phyloP scores from a whole-genome alignment of 2,888 invertebrate species.

The Lycocerus yunnanus region DNA sequence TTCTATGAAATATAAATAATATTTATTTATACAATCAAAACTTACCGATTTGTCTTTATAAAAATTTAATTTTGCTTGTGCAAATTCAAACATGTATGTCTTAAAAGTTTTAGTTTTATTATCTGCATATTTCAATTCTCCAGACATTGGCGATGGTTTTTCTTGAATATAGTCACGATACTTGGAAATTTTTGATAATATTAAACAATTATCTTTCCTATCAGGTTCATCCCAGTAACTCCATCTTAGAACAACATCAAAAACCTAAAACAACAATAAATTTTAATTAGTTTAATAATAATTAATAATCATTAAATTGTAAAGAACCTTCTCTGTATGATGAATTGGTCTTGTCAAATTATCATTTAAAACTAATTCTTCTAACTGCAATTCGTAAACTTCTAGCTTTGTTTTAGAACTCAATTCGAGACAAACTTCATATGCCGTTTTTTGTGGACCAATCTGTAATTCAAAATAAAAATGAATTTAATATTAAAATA shows the following conservation, averaged over 20 bases:
- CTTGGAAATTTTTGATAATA: constrained; percentile 58
- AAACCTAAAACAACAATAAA: constrained; percentile 49
- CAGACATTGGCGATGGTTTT: constrained; percentile 64
- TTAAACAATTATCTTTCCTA: constrained; percentile 78
- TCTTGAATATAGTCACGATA: constrained; percentile 52
- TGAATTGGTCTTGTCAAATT: constrained; percentile 77
- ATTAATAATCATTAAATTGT: neutral
- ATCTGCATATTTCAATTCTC: constrained; percentile 80
- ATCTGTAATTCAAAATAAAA: constrained; percentile 61
- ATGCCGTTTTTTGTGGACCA: constrained; percentile 76
- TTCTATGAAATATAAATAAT: neutral
- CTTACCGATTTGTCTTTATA: constrained; percentile 75
- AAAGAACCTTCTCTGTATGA: constrained; percentile 66
- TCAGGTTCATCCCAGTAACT: constrained; percentile 88
- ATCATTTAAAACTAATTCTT: constrained; percentile 80
- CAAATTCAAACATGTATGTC: constrained; percentile 78
- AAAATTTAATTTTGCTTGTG: constrained; percentile 74
- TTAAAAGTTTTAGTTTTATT: constrained; percentile 75
- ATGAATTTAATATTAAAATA: neutral
- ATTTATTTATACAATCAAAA: constrained; percentile 49
- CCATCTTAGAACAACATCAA: constrained; percentile 78
- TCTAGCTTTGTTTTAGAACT: constrained; percentile 66
- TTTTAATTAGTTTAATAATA: neutral
- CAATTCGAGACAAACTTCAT: constrained; percentile 75
- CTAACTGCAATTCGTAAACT: constrained; percentile 73